Evolutionary conservation across 2,113 vertebrate genomes (phyloP).

Genomic region (Tonatia bakeri): DNA sequence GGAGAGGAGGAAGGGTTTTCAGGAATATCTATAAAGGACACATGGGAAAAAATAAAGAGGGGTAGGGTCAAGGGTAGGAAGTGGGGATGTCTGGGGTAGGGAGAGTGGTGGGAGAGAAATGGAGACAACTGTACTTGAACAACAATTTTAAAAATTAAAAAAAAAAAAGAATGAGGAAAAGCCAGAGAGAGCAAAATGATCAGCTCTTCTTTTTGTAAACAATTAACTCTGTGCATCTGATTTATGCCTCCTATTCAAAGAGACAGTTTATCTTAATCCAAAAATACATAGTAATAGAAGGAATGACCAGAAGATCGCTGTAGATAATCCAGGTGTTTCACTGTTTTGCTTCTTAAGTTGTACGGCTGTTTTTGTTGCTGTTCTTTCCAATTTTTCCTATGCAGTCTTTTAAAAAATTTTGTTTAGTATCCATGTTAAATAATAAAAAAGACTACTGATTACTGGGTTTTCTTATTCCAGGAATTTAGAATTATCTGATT

Average conservation of each 20-base stretch:
- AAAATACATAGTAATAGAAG: neutral
- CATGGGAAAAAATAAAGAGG: too few species aligned
- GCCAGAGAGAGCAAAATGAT: neutral
- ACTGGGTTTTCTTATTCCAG: neutral
- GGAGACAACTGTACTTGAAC: too few species aligned
- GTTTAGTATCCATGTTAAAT: neutral
- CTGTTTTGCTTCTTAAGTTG: neutral
- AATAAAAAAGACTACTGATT: neutral
- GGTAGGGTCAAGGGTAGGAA: too few species aligned
- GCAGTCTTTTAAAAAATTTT: neutral
- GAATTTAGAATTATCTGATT: neutral
- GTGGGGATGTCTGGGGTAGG: too few species aligned
- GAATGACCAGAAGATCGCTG: neutral
- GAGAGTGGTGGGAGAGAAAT: too few species aligned
- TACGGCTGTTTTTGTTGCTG: neutral
- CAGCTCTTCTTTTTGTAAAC: neutral
- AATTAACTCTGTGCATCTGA: neutral
- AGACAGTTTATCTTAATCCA: neutral
- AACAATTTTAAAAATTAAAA: too few species aligned
- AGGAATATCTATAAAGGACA: too few species aligned
- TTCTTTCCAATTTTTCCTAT: neutral
- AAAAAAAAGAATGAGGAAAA: neutral
- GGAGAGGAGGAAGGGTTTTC: too few species aligned
- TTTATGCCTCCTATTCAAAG: neutral
- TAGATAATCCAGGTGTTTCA: neutral